A percentile compares a stretch with the other conserved stretches of the same genome.
Evolutionary conservation across 1,140 invertebrate species (phyloP).

Genomic region (Saccostrea echinata): DNA sequence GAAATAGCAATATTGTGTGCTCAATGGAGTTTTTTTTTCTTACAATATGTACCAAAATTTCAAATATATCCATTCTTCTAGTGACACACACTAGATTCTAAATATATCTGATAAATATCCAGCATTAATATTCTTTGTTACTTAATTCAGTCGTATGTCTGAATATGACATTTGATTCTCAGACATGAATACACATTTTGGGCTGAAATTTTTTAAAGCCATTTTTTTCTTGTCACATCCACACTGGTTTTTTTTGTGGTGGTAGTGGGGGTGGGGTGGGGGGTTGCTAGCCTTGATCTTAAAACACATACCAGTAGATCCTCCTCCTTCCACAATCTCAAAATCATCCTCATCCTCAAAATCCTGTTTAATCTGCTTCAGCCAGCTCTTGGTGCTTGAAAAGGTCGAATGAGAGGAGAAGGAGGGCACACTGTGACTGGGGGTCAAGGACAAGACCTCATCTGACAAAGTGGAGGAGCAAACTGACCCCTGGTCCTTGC

Average conservation of each 20-base stretch:
- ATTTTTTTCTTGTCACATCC: too few species aligned
- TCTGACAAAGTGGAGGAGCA: slow-evolving; percentile 32
- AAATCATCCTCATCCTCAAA: slow-evolving; percentile 73
- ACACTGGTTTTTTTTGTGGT: background rate
- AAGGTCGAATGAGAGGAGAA: slow-evolving; percentile 40
- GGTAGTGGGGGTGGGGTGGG: background rate
- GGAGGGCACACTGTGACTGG: slow-evolving; percentile 17
- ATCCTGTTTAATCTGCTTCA: slow-evolving; percentile 70
- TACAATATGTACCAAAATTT: too few species aligned
- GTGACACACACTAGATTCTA: too few species aligned
- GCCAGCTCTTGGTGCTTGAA: slow-evolving; percentile 70
- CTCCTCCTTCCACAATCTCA: slow-evolving; percentile 69
- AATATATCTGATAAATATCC: too few species aligned
- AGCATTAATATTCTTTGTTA: too few species aligned
- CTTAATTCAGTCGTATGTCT: too few species aligned
- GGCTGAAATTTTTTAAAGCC: background rate
- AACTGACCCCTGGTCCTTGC: slow-evolving; percentile 36
- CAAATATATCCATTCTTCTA: too few species aligned
- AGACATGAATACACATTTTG: background rate
- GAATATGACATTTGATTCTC: too few species aligned
- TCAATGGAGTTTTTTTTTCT: too few species aligned
- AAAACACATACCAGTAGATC: slow-evolving; percentile 44
- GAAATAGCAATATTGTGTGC: too few species aligned
- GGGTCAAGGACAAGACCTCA: background rate
- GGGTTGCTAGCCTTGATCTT: too few species aligned